Evolutionary conservation across 2,797 vertebrate genomes (phyloP).

Genomic region (Myripristis jacobus): DNA sequence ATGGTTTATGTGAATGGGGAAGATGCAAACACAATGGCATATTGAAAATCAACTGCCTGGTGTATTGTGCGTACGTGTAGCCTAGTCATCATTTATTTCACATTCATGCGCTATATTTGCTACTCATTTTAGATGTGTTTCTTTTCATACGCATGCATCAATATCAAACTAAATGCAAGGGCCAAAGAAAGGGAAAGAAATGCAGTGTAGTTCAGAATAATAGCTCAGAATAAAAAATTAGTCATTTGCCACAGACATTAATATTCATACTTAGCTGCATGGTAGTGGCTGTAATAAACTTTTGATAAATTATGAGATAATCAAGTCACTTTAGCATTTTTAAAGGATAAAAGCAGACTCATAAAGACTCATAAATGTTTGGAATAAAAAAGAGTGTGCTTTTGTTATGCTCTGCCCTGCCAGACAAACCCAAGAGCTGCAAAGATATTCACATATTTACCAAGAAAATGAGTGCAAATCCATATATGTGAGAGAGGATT

Average conservation of each 20-base stretch:
- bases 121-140: neutral
- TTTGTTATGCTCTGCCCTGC: constrained; percentile 47
- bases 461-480: constrained; percentile 12
- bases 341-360: constrained; percentile 14
- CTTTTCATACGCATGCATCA: constrained; percentile 8
- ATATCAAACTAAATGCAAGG: neutral
- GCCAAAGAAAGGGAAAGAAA: neutral
- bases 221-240: neutral
- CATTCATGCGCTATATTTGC: constrained; percentile 1
- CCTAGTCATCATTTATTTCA: constrained; percentile 29
- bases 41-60: constrained; percentile 32
- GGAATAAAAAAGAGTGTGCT: constrained; percentile 29
- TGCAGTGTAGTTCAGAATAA: neutral
- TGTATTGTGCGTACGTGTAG: constrained; percentile 24
- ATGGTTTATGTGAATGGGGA: constrained; percentile 43
- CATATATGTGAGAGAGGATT: constrained; percentile 55
- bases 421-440: constrained; percentile 35
- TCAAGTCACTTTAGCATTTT: constrained; percentile 1
- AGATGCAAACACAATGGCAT: constrained; percentile 47
- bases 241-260: neutral
- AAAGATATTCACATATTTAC: constrained; percentile 45
- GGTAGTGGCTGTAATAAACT: neutral
- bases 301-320: constrained; percentile 4
- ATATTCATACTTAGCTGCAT: neutral
- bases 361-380: constrained; percentile 40